These are phyloP conservation scores for Oreocharis arfaki DNA, from an alignment of 2,113 vertebrate genomes.

Conservation along the genomic window DNA sequence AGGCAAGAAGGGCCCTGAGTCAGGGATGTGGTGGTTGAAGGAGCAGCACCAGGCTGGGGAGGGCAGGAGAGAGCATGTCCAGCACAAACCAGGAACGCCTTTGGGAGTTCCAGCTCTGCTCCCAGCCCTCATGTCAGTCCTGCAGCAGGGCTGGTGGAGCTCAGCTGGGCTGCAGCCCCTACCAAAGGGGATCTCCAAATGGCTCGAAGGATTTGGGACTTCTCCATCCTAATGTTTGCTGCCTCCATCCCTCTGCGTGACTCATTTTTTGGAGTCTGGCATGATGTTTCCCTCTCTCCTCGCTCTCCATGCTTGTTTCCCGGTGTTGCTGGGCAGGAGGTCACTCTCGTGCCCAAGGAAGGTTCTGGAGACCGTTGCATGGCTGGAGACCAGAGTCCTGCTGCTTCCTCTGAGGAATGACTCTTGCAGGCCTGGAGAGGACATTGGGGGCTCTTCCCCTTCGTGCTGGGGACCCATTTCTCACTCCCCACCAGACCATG, in stretches of 20 bases:
- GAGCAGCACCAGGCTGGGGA: background rate
- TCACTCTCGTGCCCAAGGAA: background rate
- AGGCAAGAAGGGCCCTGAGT: background rate
- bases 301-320: background rate
- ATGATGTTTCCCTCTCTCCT: background rate
- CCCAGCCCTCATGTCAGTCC: background rate
- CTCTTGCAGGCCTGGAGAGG: background rate
- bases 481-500: background rate
- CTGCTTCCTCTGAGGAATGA: rapidly evolving
- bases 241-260: background rate
- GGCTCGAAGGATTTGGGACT: background rate
- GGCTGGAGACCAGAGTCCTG: background rate
- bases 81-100: background rate
- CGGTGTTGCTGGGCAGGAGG: background rate
- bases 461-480: background rate
- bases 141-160: background rate
- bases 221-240: background rate
- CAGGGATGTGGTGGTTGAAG: background rate
- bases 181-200: background rate
- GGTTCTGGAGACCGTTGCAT: rapidly evolving
- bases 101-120: background rate
- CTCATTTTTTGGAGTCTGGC: background rate
- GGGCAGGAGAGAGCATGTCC: background rate
- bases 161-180: background rate
- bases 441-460: background rate